These are phyloP conservation scores for Erynnis tages DNA, from an alignment of 2,888 invertebrate genomes.

Conservation along the genomic window DNA sequence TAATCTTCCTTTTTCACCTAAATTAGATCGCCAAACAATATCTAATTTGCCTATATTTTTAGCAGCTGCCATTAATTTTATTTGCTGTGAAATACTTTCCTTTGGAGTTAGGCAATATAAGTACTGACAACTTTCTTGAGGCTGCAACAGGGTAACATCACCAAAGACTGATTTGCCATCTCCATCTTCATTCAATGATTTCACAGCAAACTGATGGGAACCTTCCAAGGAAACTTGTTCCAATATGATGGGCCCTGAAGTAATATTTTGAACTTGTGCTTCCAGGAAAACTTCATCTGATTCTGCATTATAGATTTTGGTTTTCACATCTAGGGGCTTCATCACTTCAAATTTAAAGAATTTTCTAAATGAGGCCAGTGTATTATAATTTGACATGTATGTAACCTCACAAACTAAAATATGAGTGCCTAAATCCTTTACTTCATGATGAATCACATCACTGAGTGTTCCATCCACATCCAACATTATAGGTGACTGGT, in stretches of 20 bases:
- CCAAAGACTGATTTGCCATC: slow-evolving; percentile 89
- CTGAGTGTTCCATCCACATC: slow-evolving; percentile 93
- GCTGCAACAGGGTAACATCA: slow-evolving; percentile 89
- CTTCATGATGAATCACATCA: slow-evolving; percentile 98
- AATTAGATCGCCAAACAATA: slow-evolving; percentile 98
- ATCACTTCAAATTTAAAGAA: slow-evolving; percentile 99
- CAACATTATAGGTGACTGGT: slow-evolving; percentile 82
- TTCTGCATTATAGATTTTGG: slow-evolving; percentile 98
- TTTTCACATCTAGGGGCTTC: slow-evolving; percentile 98
- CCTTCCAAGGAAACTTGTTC: slow-evolving; percentile 97
- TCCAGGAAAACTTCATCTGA: slow-evolving; percentile 88
- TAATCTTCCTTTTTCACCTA: slow-evolving; percentile 97
- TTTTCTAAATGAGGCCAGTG: slow-evolving; percentile 93
- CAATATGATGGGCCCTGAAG: slow-evolving; percentile 94
- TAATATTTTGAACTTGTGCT: slow-evolving; percentile 94
- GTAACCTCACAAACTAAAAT: slow-evolving; percentile 98
- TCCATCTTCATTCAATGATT: slow-evolving; percentile 85
- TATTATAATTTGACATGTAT: slow-evolving; percentile 89
- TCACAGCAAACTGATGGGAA: slow-evolving; percentile 92
- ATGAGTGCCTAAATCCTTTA: slow-evolving; percentile 99
- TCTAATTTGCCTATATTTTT: slow-evolving; percentile 98
- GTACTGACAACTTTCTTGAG: slow-evolving; percentile 96
- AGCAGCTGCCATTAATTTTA: slow-evolving; percentile 89
- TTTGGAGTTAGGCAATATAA: slow-evolving; percentile 95
- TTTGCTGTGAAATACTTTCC: slow-evolving; percentile 87